phyloP scores from a whole-genome alignment of 2,888 invertebrate species.

The Conistra vaccinii region DNA sequence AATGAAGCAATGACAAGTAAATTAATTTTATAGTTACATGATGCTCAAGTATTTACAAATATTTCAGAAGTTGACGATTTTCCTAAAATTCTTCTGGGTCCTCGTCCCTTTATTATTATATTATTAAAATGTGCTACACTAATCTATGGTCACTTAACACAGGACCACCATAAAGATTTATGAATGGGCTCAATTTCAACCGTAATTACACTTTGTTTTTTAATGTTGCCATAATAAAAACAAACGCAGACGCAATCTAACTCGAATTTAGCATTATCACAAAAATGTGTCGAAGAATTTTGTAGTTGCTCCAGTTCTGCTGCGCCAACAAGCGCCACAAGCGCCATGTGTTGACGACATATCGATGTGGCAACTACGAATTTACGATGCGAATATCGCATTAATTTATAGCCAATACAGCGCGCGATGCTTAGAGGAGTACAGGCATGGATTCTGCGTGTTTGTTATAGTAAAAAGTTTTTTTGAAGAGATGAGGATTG shows the following conservation, averaged over 20 bases:
- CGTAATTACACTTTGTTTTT: neutral
- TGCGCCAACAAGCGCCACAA: too few relatives aligned
- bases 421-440: slow-evolving; percentile 22
- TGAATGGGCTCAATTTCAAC: neutral
- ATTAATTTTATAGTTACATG: too few relatives aligned
- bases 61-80: too few relatives aligned
- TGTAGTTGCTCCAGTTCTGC: slow-evolving; percentile 13
- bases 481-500: too few relatives aligned
- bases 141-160: neutral
- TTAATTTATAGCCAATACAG: slow-evolving; percentile 47
- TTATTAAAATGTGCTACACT: too few relatives aligned
- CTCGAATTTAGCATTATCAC: neutral
- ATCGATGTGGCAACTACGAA: slow-evolving; percentile 38
- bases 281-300: slow-evolving; percentile 11
- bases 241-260: neutral
- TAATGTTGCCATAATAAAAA: neutral
- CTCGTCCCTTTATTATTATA: neutral
- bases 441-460: neutral
- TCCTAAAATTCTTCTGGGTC: neutral
- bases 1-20: too few relatives aligned
- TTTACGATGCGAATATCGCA: slow-evolving; percentile 50
- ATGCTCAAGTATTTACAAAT: too few relatives aligned
- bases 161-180: neutral
- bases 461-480: neutral
- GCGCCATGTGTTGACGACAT: slow-evolving; percentile 35